These are phyloP conservation scores for Xenopus petersii DNA, from an alignment of 2,797 vertebrate species.

Conservation along the genomic window DNA sequence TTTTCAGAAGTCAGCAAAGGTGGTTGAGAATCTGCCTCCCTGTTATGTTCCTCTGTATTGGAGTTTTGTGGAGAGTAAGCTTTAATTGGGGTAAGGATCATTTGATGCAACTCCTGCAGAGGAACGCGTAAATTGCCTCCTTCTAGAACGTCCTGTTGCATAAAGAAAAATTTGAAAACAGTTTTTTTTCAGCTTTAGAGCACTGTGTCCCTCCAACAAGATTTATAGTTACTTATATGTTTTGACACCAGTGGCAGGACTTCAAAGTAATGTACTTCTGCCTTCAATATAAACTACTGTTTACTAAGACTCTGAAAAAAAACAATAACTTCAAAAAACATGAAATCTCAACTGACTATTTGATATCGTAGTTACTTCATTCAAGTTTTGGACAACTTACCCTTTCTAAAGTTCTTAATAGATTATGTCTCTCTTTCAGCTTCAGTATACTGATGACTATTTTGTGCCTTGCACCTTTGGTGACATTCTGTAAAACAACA, in stretches of 20 bases:
- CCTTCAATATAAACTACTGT: too few relatives aligned
- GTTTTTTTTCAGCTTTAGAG: too few relatives aligned
- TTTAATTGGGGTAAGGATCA: slow-evolving; percentile 96
- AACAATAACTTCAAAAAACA: too few relatives aligned
- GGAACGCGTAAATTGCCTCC: slow-evolving; percentile 86
- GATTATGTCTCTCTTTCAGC: slow-evolving; percentile 90
- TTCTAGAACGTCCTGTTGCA: slow-evolving; percentile 85
- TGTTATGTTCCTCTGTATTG: slow-evolving; percentile 66
- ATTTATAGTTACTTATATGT: too few relatives aligned
- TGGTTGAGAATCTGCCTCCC: slow-evolving; percentile 65
- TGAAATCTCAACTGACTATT: too few relatives aligned
- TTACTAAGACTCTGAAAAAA: too few relatives aligned
- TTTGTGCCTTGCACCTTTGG: slow-evolving; percentile 97
- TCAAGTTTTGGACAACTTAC: slow-evolving; percentile 66
- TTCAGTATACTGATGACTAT: slow-evolving; percentile 98
- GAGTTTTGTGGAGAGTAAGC: slow-evolving; percentile 68
- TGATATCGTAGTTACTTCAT: too few relatives aligned
- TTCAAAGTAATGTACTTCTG: too few relatives aligned
- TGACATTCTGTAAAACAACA: slow-evolving; percentile 81
- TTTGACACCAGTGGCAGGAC: too few relatives aligned
- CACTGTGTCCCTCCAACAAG: too few relatives aligned
- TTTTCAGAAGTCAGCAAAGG: slow-evolving; percentile 67
- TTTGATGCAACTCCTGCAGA: slow-evolving; percentile 94
- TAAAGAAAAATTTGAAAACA: background rate
- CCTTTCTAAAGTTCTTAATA: slow-evolving; percentile 93